Conservation (phyloP, 2,113 vertebrate species). For the Plotosus lineatus region DNA sequence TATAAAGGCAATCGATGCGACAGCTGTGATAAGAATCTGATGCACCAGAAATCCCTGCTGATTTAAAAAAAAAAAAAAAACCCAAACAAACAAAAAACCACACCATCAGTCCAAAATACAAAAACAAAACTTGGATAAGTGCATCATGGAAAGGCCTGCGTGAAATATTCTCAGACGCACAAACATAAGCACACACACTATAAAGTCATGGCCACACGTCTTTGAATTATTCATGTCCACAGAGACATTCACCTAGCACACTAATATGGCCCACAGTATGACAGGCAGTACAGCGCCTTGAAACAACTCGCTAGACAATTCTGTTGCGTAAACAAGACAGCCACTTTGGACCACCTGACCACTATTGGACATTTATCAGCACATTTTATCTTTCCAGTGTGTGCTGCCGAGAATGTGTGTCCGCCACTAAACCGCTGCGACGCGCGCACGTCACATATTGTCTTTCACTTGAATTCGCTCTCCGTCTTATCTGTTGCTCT, state of each 20-base stretch:
- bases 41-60: constrained; percentile 24
- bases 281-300: constrained; percentile 36
- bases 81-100: too few species aligned
- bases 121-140: constrained; percentile 18
- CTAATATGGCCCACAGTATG: constrained; percentile 39
- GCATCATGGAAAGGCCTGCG: neutral
- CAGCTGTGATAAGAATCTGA: constrained; percentile 23
- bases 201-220: neutral
- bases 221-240: constrained; percentile 57
- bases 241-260: constrained; percentile 48
- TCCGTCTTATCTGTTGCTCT: constrained; percentile 8
- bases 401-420: constrained; percentile 40
- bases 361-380: constrained; percentile 57
- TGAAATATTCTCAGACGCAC: constrained; percentile 21
- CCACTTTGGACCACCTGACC: constrained; percentile 14
- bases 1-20: constrained; percentile 9
- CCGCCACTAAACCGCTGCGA: constrained; percentile 31
- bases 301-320: constrained; percentile 37
- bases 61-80: constrained; percentile 18
- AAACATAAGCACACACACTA: constrained; percentile 1
- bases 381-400: constrained; percentile 60
- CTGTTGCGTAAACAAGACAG: constrained; percentile 5
- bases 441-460: constrained; percentile 38
- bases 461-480: constrained; percentile 16
- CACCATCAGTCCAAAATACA: constrained; percentile 19